A percentile compares a stretch with the other conserved stretches of the same genome.
phyloP scores from a whole-genome alignment of 2,888 invertebrate species.

The Drosophila pegasa region DNA sequence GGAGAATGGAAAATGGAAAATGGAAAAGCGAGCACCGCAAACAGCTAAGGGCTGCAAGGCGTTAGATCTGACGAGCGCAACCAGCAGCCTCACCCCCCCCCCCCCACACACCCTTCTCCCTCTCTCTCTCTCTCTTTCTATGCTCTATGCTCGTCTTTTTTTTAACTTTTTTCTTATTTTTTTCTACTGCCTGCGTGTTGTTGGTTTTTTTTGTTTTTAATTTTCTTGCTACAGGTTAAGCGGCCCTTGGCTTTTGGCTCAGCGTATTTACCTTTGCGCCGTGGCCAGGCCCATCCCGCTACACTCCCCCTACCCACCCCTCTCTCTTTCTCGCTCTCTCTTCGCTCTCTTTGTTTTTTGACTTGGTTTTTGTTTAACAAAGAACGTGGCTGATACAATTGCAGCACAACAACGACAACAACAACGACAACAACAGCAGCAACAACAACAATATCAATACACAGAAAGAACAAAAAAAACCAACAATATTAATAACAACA shows the following conservation, averaged over 20 bases:
- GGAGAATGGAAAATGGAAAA: slow-evolving; percentile 20
- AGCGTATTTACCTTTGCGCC: slow-evolving; percentile 66
- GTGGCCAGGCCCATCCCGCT: slow-evolving; percentile 6
- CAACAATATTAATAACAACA: slow-evolving; percentile 46
- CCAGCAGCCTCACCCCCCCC: slow-evolving; percentile 6
- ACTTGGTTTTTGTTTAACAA: slow-evolving; percentile 60
- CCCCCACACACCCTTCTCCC: neutral
- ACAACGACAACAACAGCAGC: slow-evolving; percentile 60
- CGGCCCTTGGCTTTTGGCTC: slow-evolving; percentile 70
- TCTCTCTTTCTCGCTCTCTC: slow-evolving; percentile 4
- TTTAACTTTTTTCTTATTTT: neutral
- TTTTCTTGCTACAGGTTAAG: slow-evolving; percentile 58
- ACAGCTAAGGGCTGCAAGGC: slow-evolving; percentile 47
- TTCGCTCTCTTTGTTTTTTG: slow-evolving; percentile 44
- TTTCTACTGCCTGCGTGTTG: neutral
- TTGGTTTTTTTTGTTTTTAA: slow-evolving; percentile 37
- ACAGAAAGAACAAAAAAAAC: slow-evolving; percentile 17
- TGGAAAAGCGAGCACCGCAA: slow-evolving; percentile 44
- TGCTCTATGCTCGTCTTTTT: neutral
- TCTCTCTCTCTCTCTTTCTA: neutral
- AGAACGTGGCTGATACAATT: slow-evolving; percentile 67
- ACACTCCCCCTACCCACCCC: neutral
- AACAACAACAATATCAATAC: slow-evolving; percentile 53
- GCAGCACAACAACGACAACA: slow-evolving; percentile 49
- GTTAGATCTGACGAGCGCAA: slow-evolving; percentile 43